These are phyloP conservation scores for Scomber colias DNA, from an alignment of 2,113 vertebrate genomes.

Conservation along the genomic window DNA sequence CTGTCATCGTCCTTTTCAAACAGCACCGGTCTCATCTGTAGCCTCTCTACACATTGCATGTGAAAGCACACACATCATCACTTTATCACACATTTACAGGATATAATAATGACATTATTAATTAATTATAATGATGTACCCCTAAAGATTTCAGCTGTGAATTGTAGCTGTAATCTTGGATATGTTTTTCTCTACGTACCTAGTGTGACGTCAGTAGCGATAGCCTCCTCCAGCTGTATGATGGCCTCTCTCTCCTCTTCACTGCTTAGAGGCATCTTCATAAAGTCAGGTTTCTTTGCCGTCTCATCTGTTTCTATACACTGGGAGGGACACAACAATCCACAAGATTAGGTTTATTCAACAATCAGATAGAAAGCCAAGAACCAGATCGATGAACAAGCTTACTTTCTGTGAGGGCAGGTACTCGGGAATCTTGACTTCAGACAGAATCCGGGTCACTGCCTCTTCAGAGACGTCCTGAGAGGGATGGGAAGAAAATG, in stretches of 20 bases:
- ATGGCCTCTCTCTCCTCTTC: slow-evolving; percentile 96
- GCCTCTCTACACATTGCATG: slow-evolving; percentile 78
- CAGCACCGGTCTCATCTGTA: slow-evolving; percentile 89
- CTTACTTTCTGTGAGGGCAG: slow-evolving; percentile 93
- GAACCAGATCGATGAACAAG: neutral
- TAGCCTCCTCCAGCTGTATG: slow-evolving; percentile 88
- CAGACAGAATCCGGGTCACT: slow-evolving; percentile 86
- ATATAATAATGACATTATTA: neutral
- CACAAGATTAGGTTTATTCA: neutral
- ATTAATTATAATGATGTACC: neutral
- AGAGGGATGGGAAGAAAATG: neutral
- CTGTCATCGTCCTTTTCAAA: slow-evolving; percentile 97
- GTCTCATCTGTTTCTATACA: slow-evolving; percentile 95
- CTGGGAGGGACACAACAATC: slow-evolving; percentile 72
- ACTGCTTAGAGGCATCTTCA: slow-evolving; percentile 89
- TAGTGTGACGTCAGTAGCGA: slow-evolving; percentile 85
- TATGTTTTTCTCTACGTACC: slow-evolving; percentile 75
- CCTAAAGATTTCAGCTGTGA: neutral
- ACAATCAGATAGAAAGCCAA: neutral
- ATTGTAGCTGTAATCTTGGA: neutral
- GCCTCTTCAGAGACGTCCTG: slow-evolving; percentile 90
- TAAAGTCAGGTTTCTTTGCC: slow-evolving; percentile 91
- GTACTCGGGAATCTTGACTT: slow-evolving; percentile 92
- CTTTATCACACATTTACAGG: neutral
- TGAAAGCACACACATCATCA: neutral